Base-by-base conservation (phyloP, 2,797 vertebrate species). In the Gastrophryne carolinensis region DNA sequence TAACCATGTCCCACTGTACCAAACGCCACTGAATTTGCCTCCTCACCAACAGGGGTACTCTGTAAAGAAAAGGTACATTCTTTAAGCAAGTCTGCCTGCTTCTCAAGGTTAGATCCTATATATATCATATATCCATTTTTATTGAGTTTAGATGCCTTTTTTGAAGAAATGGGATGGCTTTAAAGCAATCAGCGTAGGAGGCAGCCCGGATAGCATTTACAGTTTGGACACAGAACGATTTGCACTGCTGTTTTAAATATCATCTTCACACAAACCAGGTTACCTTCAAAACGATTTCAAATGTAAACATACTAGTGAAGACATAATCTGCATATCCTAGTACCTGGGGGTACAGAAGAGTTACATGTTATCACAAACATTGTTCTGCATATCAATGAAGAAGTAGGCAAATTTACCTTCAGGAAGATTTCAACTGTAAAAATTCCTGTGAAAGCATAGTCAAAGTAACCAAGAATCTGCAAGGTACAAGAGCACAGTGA, bases 381-480 rank as follows among this genome's bases (percentile, higher is more conserved):
- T 89, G 89, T 81, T 80, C 89, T 87, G 83, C 85, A 80, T 80
- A 89, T 87, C 86, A 89, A 90, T 80, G 89, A 90, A 90, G 87
- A 68, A 39, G 49, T n/a, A n/a, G n/a, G 41, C 29, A 39, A 23
- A 37, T 68, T 94, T 99, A 99, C 98, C 98, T 99, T 99, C 86
- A 99, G 89, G 87, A 98, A 93, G 95, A 99, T 99, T 95, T 99
- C 98, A 93, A 99, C 96, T 88, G 98, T 98, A 96, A 99, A 99
- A 95, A 99, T 98, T 91, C 97, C 94, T 87, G 98, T 99, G 93
- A 99, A 99, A 90, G 96, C 98, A 96, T 98, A 99, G 94, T 99
- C 98, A 96, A 99, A 98, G 94, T 99, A 99, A 94, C 97, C 97
- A 92, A 99, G 98, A 91, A 99, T 96, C 98, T 99, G 96, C 85